Percentiles rank a stretch among this genome's conserved stretches.
Evolutionary conservation across 2,888 invertebrate species (phyloP).

Genomic region (Lissonota sp.): DNA sequence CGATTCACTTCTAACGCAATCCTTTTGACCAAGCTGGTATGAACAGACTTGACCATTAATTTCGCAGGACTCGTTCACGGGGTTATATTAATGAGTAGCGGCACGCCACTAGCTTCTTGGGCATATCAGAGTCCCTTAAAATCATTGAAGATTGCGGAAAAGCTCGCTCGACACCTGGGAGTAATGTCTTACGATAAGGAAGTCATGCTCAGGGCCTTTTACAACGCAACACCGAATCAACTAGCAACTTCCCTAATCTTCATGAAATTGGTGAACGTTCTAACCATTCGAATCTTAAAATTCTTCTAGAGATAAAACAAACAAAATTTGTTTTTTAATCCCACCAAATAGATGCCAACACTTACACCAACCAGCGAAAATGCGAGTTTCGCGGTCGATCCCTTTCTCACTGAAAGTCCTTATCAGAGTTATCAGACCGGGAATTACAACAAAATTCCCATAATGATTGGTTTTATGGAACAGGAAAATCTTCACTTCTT

Average conservation of each 20-base stretch:
- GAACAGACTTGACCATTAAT: background rate
- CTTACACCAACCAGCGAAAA: slow-evolving; percentile 85
- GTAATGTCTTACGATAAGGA: slow-evolving; percentile 74
- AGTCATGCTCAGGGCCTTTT: slow-evolving; percentile 81
- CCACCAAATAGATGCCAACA: slow-evolving; percentile 68
- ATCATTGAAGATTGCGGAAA: slow-evolving; percentile 70
- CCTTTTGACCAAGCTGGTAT: background rate
- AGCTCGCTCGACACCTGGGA: slow-evolving; percentile 80
- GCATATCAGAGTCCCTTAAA: slow-evolving; percentile 75
- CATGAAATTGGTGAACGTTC: slow-evolving; percentile 15
- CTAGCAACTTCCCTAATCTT: slow-evolving; percentile 80
- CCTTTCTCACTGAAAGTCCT: slow-evolving; percentile 84
- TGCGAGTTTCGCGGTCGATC: slow-evolving; percentile 83
- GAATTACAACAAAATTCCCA: slow-evolving; percentile 84
- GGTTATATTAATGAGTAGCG: slow-evolving; percentile 86
- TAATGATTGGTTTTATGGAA: slow-evolving; percentile 84
- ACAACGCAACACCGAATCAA: slow-evolving; percentile 79
- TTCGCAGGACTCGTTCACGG: slow-evolving; percentile 84
- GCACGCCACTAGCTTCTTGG: slow-evolving; percentile 85
- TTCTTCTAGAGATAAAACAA: background rate
- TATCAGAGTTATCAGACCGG: slow-evolving; percentile 82
- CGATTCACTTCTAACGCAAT: background rate
- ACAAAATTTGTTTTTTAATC: background rate
- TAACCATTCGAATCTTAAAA: background rate
- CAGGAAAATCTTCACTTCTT: slow-evolving; percentile 76